Conservation (phyloP, 2,113 vertebrate genomes). For the Tonatia bakeri region DNA sequence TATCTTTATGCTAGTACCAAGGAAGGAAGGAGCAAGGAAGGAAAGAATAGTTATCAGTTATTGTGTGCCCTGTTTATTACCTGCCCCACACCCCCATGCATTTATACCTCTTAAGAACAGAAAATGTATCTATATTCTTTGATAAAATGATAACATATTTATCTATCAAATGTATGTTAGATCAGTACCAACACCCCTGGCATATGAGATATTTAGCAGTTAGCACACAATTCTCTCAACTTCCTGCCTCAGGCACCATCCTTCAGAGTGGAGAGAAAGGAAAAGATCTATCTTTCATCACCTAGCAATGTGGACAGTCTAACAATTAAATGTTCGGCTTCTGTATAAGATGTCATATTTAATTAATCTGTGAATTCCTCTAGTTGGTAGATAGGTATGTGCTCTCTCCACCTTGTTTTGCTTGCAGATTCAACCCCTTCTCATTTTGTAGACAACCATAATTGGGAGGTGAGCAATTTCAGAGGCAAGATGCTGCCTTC, state of each 20-base stretch:
- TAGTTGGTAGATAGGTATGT: background rate
- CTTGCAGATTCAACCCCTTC: background rate
- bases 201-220: background rate
- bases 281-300: background rate
- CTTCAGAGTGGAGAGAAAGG: background rate
- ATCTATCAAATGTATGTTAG: background rate
- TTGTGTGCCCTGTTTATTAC: background rate
- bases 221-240: background rate
- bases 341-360: background rate
- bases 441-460: background rate
- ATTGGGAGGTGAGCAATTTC: background rate
- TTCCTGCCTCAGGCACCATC: background rate
- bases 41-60: background rate
- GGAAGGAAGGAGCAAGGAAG: background rate
- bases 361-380: background rate
- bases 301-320: background rate
- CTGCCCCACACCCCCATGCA: accelerated
- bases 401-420: background rate
- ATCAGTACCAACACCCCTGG: background rate
- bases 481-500: background rate
- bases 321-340: background rate
- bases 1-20: background rate
- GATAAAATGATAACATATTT: background rate
- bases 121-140: background rate
- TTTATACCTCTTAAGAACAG: background rate